Evolutionary conservation across 2,888 invertebrate genomes (phyloP).

Genomic region (Aphrophora alni): DNA sequence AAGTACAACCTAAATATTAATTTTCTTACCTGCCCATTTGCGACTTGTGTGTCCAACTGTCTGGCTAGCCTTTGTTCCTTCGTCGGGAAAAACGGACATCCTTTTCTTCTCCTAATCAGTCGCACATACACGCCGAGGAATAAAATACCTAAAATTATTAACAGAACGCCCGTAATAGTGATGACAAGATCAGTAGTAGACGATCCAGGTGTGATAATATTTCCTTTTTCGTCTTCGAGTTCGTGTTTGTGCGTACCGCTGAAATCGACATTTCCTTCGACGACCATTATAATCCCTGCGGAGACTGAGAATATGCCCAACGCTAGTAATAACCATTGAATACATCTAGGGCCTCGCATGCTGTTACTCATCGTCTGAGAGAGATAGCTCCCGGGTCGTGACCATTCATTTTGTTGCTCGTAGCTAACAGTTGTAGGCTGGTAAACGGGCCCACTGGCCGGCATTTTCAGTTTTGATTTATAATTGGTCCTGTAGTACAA

Average conservation of each 20-base stretch:
- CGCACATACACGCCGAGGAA: constrained; percentile 44
- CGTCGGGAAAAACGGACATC: constrained; percentile 53
- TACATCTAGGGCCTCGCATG: constrained; percentile 50
- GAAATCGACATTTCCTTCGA: constrained; percentile 47
- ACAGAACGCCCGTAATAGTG: constrained; percentile 67
- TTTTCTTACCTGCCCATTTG: constrained; percentile 54
- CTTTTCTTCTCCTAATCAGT: constrained; percentile 48
- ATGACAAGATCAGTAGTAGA: constrained; percentile 58
- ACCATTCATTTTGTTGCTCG: constrained; percentile 60
- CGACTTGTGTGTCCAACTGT: constrained; percentile 53
- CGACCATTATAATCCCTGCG: constrained; percentile 52
- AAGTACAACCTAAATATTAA: too few species aligned
- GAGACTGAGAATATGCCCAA: constrained; percentile 53
- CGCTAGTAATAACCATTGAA: constrained; percentile 54
- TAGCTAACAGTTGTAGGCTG: constrained; percentile 81
- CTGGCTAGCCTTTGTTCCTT: constrained; percentile 54
- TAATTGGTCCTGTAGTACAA: not conserved
- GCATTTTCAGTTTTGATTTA: constrained; percentile 61
- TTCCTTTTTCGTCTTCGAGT: constrained; percentile 52
- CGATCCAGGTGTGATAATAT: constrained; percentile 27
- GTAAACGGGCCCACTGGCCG: constrained; percentile 73
- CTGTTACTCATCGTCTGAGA: constrained; percentile 50
- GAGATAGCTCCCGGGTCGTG: constrained; percentile 52
- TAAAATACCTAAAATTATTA: constrained; percentile 63
- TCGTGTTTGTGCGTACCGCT: constrained; percentile 61